Base-by-base conservation (phyloP, 64 coral and sea anemone species). In the Dendronephthya gigantea region DNA sequence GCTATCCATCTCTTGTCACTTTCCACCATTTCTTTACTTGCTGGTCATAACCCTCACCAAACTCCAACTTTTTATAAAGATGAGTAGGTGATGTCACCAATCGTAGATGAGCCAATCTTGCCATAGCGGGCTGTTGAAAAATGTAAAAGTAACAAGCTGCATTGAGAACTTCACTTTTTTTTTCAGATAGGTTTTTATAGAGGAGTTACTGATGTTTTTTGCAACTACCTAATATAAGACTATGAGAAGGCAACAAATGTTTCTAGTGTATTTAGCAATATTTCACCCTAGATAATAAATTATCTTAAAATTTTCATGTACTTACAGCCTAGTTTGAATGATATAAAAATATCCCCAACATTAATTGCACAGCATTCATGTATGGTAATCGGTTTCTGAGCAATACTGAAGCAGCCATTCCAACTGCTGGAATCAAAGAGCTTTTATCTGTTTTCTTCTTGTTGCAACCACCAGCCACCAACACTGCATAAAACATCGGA, bases 261-360 rank as follows among this genome's bases (percentile, higher is more conserved):
- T 9, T 50, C 48, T 16, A 50, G 48, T 50, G 16, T 58, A 58
- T 58, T 19, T 58, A 58, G 41, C 41, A 58, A 11, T 11, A 16
- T 58, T n/a, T n/a, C n/a, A n/a, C n/a, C n/a, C n/a, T n/a, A 45
- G 11, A 45, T 45, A 45, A 45, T 45, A 45, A 45, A 45, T 4
- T 66, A 30, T 4, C 4, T 45, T 45, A 45, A 45, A 45, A 45
- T 45, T 6, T 45, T 4, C 41, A 45, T 45, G 41, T 70, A 90
- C 91, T 87, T 90, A 89, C 88, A 87, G 84, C 15, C 88, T 84
- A 93, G 40, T 93, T 66, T 4, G 88, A 93, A 52, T 93, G 88
- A 85, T 93, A 89, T 37, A 89, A 52, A 50, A 90, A 45, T 45
- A 45, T 45, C 41, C 41, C 41, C 41, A 45, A 45, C 41, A 45